These are phyloP conservation scores for Aromia moschata DNA, from an alignment of 2,888 invertebrate genomes.

Conservation along the genomic window DNA sequence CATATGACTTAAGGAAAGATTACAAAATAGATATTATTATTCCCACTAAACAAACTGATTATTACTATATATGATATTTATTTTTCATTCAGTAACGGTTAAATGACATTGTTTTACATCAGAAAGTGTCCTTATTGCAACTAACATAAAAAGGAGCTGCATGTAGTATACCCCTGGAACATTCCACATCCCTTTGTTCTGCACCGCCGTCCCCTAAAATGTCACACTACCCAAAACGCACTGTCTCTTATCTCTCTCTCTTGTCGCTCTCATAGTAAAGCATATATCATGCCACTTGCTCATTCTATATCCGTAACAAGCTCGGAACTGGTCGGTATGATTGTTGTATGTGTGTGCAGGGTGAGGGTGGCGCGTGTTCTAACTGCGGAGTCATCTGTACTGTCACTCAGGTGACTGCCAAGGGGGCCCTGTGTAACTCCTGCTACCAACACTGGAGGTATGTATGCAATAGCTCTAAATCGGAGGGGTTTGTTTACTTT, in stretches of 20 bases:
- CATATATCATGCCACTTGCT: conserved; percentile 14
- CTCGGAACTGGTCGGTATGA: conserved; percentile 56
- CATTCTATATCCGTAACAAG: conserved; percentile 22
- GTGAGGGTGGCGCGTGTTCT: conserved; percentile 64
- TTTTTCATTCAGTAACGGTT: no score
- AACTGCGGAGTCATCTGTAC: conserved; percentile 80
- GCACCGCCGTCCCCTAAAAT: neutral
- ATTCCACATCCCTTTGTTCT: neutral
- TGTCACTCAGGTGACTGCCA: conserved; percentile 77
- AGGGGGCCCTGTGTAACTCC: conserved; percentile 83
- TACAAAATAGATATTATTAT: no score
- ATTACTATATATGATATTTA: no score
- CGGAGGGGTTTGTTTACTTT: conserved; percentile 8
- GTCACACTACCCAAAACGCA: conserved; percentile 5
- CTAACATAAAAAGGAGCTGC: conserved; percentile 16
- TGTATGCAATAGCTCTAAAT: conserved; percentile 54
- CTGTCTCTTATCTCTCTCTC: no score
- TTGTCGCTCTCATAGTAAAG: conserved; percentile 16
- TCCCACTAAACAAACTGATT: no score
- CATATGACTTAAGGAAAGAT: no score
- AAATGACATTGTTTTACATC: conserved; percentile 15
- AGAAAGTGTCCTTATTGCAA: conserved; percentile 26
- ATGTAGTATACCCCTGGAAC: conserved; percentile 6
- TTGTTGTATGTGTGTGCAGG: conserved; percentile 61
- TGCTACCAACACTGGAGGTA: conserved; percentile 90